Evolutionary conservation across 2,113 vertebrate species (phyloP).

Genomic region (Talpa occidentalis): DNA sequence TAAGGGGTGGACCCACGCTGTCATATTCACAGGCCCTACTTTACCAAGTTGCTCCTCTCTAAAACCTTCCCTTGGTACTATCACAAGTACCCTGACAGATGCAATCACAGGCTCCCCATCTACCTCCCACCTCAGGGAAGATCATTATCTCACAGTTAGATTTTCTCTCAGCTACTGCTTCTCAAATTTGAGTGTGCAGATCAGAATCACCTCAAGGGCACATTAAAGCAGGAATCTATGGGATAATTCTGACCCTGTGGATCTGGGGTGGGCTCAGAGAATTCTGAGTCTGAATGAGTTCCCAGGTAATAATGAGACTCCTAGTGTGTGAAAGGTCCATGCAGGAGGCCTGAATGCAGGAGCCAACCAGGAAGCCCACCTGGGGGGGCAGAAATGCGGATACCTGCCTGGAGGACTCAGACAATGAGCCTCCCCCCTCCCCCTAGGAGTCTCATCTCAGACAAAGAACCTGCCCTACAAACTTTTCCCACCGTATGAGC

Average conservation of each 20-base stretch:
- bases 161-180: background rate
- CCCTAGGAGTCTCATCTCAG: too few relatives aligned
- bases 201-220: too few relatives aligned
- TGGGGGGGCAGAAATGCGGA: too few relatives aligned
- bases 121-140: background rate
- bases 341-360: too few relatives aligned
- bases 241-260: background rate
- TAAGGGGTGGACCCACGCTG: background rate
- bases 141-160: background rate
- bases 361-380: too few relatives aligned
- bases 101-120: too few relatives aligned
- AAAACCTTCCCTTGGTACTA: too few relatives aligned
- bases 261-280: background rate
- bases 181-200: background rate
- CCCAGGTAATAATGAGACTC: background rate
- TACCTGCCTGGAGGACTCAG: too few relatives aligned
- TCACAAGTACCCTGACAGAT: background rate
- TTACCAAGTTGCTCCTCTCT: background rate
- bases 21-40: background rate
- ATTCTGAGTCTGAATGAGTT: background rate
- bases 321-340: too few relatives aligned
- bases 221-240: background rate
- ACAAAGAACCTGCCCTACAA: too few relatives aligned
- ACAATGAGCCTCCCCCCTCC: too few relatives aligned
- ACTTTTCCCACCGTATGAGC: too few relatives aligned